Conservation (phyloP, 2,113 vertebrate genomes). For the Aix galericulata region DNA sequence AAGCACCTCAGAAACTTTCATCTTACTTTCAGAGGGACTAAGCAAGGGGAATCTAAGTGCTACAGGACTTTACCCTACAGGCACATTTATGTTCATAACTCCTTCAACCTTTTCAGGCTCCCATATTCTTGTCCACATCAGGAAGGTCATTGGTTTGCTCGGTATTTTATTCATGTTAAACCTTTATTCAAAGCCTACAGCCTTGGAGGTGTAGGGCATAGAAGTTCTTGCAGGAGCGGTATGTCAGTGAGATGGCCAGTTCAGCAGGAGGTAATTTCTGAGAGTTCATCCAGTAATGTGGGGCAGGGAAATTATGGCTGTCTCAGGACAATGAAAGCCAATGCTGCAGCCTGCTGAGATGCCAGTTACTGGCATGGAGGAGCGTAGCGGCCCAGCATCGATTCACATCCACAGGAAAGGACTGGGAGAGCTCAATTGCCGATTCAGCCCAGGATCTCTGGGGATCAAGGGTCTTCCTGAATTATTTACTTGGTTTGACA, state of each 20-base stretch:
- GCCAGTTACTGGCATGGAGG: neutral
- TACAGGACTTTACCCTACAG: neutral
- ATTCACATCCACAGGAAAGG: neutral
- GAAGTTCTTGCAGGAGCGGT: neutral
- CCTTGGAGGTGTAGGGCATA: neutral
- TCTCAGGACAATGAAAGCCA: neutral
- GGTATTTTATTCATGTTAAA: neutral
- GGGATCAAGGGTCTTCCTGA: neutral
- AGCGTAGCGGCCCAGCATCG: neutral
- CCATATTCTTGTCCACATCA: neutral
- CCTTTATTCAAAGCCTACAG: neutral
- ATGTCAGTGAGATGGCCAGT: neutral
- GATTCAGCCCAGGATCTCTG: neutral
- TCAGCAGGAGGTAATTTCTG: neutral
- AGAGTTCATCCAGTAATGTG: neutral
- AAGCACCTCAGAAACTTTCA: neutral
- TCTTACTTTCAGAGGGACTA: neutral
- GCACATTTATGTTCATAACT: neutral
- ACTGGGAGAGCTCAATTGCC: neutral
- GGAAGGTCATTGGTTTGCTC: neutral
- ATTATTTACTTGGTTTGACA: slow-evolving; percentile 27
- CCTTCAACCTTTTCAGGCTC: neutral
- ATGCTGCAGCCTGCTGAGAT: neutral
- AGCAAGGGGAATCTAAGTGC: neutral
- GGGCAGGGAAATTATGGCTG: neutral